These are phyloP conservation scores for Phrynosoma platyrhinos DNA, from an alignment of 2,113 vertebrate genomes.

Conservation along the genomic window DNA sequence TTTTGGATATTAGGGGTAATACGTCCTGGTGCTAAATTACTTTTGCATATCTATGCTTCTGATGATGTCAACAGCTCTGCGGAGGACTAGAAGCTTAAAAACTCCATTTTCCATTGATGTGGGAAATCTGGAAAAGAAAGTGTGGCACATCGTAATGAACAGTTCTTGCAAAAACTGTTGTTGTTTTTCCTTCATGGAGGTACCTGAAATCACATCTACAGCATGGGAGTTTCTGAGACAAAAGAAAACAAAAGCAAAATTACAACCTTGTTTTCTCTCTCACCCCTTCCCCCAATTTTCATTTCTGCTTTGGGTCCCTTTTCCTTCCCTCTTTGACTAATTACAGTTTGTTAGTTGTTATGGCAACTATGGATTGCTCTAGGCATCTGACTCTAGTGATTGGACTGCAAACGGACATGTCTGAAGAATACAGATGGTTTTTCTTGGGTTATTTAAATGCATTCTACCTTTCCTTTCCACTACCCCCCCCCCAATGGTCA, in stretches of 20 bases:
- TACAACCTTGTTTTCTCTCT: not conserved
- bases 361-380: conserved; percentile 73
- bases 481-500: not conserved
- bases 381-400: conserved; percentile 46
- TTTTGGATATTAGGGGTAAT: no score
- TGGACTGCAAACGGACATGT: conserved; percentile 68
- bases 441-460: conserved; percentile 34
- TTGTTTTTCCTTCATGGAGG: no score
- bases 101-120: no score
- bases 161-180: no score
- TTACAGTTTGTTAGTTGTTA: conserved; percentile 80
- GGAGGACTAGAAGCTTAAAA: no score
- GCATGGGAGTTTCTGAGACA: not conserved
- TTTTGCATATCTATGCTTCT: no score
- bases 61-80: no score
- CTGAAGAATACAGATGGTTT: conserved; percentile 54
- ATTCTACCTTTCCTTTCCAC: not conserved
- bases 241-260: not conserved
- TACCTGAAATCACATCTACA: not conserved
- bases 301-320: conserved; percentile 61
- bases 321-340: conserved; percentile 73
- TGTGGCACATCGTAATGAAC: no score
- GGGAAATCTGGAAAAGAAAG: no score
- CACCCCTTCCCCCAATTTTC: conserved; percentile 27
- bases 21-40: no score